phyloP scores from a whole-genome alignment of 2,888 invertebrate genomes.

The Harpalus rufipes region DNA sequence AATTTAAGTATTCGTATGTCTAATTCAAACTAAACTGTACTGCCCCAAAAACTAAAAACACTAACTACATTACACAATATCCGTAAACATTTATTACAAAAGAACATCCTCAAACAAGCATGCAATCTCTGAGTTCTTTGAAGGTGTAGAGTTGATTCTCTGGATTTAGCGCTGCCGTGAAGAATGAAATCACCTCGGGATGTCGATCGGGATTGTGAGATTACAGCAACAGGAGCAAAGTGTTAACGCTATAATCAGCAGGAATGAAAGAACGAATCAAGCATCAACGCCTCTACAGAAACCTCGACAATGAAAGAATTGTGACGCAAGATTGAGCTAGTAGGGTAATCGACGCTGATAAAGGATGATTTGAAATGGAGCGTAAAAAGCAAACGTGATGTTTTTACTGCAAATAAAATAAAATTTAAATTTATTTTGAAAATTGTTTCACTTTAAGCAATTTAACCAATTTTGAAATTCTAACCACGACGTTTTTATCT shows the following conservation, averaged over 20 bases:
- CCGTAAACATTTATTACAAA: too few relatives aligned
- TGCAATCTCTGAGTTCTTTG: too few relatives aligned
- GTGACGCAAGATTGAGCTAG: background rate
- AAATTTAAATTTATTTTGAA: background rate
- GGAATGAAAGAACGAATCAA: constrained; percentile 12
- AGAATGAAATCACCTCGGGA: too few relatives aligned
- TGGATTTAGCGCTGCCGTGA: too few relatives aligned
- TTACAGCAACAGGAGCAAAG: constrained; percentile 16
- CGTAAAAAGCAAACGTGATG: background rate
- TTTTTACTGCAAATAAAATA: background rate
- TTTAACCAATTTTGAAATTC: background rate
- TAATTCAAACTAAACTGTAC: too few relatives aligned
- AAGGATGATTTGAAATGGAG: constrained; percentile 11
- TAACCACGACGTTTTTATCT: too few relatives aligned
- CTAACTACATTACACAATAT: too few relatives aligned
- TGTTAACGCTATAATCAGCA: constrained; percentile 33
- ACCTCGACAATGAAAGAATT: constrained; percentile 3
- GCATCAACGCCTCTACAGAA: background rate
- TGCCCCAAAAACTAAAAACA: too few relatives aligned
- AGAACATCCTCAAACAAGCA: too few relatives aligned
- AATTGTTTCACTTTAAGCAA: background rate
- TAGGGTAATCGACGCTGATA: constrained; percentile 13
- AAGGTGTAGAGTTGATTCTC: too few relatives aligned
- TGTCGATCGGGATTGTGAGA: constrained; percentile 12
- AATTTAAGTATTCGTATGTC: too few relatives aligned